These are phyloP conservation scores for Protosalanx chinensis DNA, from an alignment of 2,797 vertebrate genomes.

Conservation along the genomic window DNA sequence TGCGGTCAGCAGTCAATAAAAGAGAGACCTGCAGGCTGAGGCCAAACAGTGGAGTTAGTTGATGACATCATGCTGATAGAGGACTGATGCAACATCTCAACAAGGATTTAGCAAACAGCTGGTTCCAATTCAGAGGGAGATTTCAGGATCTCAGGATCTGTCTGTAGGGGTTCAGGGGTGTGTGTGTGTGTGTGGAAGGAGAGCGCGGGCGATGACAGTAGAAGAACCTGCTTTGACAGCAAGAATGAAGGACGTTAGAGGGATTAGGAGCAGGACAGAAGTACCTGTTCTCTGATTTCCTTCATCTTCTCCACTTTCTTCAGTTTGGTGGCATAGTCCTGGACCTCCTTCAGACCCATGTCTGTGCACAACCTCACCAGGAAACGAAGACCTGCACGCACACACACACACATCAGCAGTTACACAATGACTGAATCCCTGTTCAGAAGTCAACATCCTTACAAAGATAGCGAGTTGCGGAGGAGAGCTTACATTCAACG, in stretches of 20 bases:
- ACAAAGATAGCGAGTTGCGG: too few species aligned
- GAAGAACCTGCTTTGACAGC: background rate
- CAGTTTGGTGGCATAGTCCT: conserved; percentile 89
- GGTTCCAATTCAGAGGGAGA: conserved; percentile 47
- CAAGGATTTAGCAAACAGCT: conserved; percentile 56
- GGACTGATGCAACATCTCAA: conserved; percentile 7
- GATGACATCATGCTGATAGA: background rate
- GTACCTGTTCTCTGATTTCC: conserved; percentile 91
- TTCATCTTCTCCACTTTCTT: conserved; percentile 96
- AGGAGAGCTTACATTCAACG: conserved; percentile 82
- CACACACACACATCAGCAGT: background rate
- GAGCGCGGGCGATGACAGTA: background rate
- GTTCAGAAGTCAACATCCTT: too few species aligned
- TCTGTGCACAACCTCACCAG: conserved; percentile 92
- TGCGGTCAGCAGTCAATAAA: background rate
- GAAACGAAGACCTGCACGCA: conserved; percentile 83
- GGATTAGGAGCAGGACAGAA: background rate
- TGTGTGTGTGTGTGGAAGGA: background rate
- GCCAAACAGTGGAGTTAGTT: conserved; percentile 5
- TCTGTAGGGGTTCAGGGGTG: background rate
- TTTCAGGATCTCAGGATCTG: conserved; percentile 14
- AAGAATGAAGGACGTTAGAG: background rate
- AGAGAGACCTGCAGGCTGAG: background rate
- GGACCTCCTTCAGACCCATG: conserved; percentile 92
- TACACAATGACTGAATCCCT: background rate